Evolutionary conservation across 2,797 vertebrate species (phyloP).

Genomic region (Natrix natrix): DNA sequence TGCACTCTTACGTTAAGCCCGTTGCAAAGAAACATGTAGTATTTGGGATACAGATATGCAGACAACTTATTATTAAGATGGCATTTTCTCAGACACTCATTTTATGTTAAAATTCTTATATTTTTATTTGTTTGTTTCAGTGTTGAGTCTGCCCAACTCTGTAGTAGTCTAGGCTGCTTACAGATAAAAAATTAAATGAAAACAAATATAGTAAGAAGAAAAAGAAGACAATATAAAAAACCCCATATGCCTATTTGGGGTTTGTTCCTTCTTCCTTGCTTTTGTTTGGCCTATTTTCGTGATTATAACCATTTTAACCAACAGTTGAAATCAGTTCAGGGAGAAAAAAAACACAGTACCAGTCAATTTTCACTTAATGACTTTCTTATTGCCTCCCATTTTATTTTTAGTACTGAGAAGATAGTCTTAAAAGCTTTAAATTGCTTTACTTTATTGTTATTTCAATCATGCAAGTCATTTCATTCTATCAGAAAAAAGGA

Average conservation of each 20-base stretch:
- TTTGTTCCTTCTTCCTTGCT: background rate
- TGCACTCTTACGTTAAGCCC: background rate
- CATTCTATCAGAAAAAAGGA: background rate
- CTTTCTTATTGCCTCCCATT: background rate
- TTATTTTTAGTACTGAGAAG: background rate
- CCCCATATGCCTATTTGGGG: background rate
- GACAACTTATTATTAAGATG: background rate
- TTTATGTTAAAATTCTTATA: background rate
- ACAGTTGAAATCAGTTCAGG: background rate
- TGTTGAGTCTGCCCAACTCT: background rate
- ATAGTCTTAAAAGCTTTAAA: background rate
- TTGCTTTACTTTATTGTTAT: background rate
- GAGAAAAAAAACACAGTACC: background rate
- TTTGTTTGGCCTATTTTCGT: background rate
- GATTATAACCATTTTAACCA: background rate
- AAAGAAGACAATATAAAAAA: background rate
- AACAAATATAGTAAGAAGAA: background rate
- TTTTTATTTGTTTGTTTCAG: background rate
- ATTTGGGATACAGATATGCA: background rate
- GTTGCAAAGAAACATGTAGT: background rate
- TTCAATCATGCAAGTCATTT: background rate
- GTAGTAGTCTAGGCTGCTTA: background rate
- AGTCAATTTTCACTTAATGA: background rate
- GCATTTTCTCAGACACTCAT: background rate
- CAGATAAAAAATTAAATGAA: background rate